Conservation (phyloP, 1,140 invertebrate genomes). For the Heliconius eleuchia region DNA sequence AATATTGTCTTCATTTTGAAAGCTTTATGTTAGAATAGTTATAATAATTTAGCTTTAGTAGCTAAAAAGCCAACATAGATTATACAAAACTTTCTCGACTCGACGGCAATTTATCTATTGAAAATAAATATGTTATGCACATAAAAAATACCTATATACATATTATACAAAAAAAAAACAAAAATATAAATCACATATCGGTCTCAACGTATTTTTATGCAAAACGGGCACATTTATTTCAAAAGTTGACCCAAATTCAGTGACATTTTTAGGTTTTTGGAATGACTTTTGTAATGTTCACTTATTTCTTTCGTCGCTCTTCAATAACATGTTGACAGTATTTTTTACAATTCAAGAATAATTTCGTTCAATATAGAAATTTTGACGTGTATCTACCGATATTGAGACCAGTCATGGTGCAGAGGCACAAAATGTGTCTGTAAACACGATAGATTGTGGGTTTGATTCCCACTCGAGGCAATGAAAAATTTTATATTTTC, state of each 20-base stretch:
- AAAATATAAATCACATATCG: conserved; percentile 6
- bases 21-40: conserved; percentile 16
- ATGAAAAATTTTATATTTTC: too few relatives aligned
- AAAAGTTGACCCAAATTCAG: conserved; percentile 25
- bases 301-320: conserved; percentile 23
- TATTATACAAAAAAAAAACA: neutral
- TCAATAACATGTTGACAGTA: conserved; percentile 17
- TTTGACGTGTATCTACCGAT: neutral
- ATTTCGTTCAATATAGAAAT: neutral
- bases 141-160: neutral
- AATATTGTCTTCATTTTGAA: conserved; percentile 16
- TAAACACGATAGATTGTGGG: too few relatives aligned
- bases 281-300: neutral
- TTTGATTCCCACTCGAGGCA: too few relatives aligned
- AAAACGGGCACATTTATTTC: conserved; percentile 6
- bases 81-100: neutral
- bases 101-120: neutral
- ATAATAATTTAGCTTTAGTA: neutral
- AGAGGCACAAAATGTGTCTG: too few relatives aligned
- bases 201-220: neutral
- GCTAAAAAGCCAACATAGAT: neutral
- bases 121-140: neutral
- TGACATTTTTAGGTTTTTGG: conserved; percentile 26
- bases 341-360: conserved; percentile 7
- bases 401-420: too few relatives aligned